These are phyloP conservation scores for Macroramphosus scolopax DNA, from an alignment of 2,797 vertebrate genomes.

Conservation along the genomic window DNA sequence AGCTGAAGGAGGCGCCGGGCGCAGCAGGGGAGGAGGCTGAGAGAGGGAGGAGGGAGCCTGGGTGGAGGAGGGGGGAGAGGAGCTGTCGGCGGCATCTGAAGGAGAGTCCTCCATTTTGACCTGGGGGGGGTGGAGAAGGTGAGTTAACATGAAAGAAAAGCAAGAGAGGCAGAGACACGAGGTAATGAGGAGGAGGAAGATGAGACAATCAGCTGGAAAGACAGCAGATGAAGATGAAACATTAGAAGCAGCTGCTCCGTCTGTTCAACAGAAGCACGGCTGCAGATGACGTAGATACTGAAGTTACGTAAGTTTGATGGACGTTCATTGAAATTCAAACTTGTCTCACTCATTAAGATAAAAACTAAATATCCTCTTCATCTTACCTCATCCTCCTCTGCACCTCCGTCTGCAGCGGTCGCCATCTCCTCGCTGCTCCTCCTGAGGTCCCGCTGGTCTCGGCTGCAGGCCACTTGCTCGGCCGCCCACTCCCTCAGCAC, in stretches of 20 bases:
- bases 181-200: neutral
- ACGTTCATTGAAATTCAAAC: too few relatives aligned
- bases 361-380: too few relatives aligned
- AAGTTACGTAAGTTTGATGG: too few relatives aligned
- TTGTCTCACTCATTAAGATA: too few relatives aligned
- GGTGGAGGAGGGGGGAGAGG: slow-evolving; percentile 62
- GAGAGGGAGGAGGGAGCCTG: slow-evolving; percentile 69
- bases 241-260: slow-evolving; percentile 10
- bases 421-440: slow-evolving; percentile 70
- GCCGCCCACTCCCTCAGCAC: slow-evolving; percentile 94
- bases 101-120: slow-evolving; percentile 82
- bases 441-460: slow-evolving; percentile 61
- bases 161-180: neutral
- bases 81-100: slow-evolving; percentile 45
- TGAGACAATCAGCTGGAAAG: too few relatives aligned
- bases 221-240: too few relatives aligned
- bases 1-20: slow-evolving; percentile 77
- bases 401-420: slow-evolving; percentile 57
- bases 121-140: slow-evolving; percentile 52
- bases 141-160: too few relatives aligned
- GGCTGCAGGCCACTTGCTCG: slow-evolving; percentile 82
- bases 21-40: slow-evolving; percentile 79
- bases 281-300: too few relatives aligned
- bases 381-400: slow-evolving; percentile 74
- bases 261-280: too few relatives aligned